Evolutionary conservation across 37 sponge, comb jelly and placozoan genomes (phyloP).

Genomic region (Spongilla lacustris): DNA sequence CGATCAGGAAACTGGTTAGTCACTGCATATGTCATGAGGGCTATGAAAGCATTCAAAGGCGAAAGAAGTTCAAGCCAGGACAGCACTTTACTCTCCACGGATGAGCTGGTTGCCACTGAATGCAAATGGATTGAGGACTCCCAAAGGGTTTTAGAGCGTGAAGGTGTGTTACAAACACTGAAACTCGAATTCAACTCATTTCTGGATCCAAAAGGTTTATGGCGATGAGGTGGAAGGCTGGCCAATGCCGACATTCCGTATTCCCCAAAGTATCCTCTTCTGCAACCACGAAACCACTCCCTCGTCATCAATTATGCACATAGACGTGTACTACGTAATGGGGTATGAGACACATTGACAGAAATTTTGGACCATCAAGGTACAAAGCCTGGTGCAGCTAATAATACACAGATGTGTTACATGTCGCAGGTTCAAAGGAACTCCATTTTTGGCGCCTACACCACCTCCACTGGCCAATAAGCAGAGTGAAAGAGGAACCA

Average conservation of each 20-base stretch:
- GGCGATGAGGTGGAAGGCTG: not conserved
- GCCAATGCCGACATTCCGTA: not conserved
- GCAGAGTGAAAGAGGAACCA: not conserved
- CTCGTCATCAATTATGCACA: not conserved
- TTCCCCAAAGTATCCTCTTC: not conserved
- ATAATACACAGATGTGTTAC: not conserved
- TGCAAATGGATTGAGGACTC: too few relatives aligned
- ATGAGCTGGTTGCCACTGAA: too few relatives aligned
- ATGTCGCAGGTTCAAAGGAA: not conserved
- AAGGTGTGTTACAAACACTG: too few relatives aligned
- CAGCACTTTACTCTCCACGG: too few relatives aligned
- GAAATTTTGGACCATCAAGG: not conserved
- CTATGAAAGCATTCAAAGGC: conserved; percentile 3
- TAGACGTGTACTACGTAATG: too few relatives aligned
- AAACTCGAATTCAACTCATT: too few relatives aligned
- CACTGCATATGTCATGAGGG: conserved; percentile 14
- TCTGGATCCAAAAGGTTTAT: conserved; percentile 29
- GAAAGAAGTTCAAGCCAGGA: not conserved
- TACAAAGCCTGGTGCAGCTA: not conserved
- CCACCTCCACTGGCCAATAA: not conserved
- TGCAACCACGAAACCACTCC: not conserved
- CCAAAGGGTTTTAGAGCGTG: too few relatives aligned
- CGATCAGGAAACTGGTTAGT: conserved; percentile 2
- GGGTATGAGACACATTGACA: too few relatives aligned
- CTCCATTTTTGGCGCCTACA: not conserved